Percentiles rank a stretch among this genome's conserved stretches.
phyloP scores from a whole-genome alignment of 2,797 vertebrate species.

The Acipenser ruthenus region DNA sequence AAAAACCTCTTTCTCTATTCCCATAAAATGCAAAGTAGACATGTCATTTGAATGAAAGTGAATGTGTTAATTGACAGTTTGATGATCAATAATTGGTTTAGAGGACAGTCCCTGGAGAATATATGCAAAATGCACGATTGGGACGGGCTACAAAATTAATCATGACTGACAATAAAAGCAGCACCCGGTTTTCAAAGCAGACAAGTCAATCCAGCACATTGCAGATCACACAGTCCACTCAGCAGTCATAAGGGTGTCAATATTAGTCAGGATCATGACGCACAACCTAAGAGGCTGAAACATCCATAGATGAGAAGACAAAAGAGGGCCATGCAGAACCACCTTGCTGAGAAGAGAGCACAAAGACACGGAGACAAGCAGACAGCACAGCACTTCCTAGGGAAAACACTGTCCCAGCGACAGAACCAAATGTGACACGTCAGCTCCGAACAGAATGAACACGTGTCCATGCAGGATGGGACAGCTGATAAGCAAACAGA shows the following conservation, averaged over 20 bases:
- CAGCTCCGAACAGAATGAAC: conserved; percentile 29
- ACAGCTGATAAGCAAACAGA: no score
- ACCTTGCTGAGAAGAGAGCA: neutral
- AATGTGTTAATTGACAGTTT: conserved; percentile 42
- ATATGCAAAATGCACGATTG: conserved; percentile 27
- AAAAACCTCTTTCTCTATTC: conserved; percentile 37
- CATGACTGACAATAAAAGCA: conserved; percentile 24
- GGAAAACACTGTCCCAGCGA: neutral
- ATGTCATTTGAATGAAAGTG: conserved; percentile 31
- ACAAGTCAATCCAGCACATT: conserved; percentile 21
- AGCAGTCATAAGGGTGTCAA: conserved; percentile 23
- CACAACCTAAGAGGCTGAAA: neutral
- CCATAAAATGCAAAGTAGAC: conserved; percentile 24
- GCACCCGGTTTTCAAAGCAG: conserved; percentile 6
- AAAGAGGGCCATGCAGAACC: conserved; percentile 20
- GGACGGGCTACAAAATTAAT: conserved; percentile 30
- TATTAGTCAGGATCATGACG: conserved; percentile 23
- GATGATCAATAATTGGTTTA: conserved; percentile 35
- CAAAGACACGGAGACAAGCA: neutral
- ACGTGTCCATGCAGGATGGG: neutral
- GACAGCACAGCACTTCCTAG: neutral
- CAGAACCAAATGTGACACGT: conserved; percentile 32
- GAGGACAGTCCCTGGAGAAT: conserved; percentile 27
- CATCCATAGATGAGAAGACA: neutral
- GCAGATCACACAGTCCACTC: conserved; percentile 18